phyloP scores from a whole-genome alignment of 2,888 invertebrate genomes.

The Patella depressa region DNA sequence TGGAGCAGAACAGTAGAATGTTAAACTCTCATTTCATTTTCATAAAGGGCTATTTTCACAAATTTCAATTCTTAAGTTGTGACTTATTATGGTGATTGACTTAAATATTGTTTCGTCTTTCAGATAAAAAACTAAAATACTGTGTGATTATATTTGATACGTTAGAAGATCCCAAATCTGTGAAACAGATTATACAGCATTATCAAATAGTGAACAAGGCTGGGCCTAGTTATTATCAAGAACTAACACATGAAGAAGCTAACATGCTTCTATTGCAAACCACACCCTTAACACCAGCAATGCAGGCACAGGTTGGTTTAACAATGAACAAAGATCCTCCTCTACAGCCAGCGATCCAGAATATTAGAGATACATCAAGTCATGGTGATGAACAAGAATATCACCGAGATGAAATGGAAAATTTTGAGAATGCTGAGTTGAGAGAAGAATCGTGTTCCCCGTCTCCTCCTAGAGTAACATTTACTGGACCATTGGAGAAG shows the following conservation, averaged over 20 bases:
- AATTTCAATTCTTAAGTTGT: no score
- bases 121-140: conserved; percentile 41
- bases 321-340: background rate
- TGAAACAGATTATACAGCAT: conserved; percentile 30
- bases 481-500: conserved; percentile 54
- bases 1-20: no score
- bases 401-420: background rate
- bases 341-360: background rate
- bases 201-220: conserved; percentile 28
- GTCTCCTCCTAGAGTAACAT: conserved; percentile 55
- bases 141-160: conserved; percentile 47
- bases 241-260: conserved; percentile 82
- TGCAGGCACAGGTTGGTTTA: conserved; percentile 19
- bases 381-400: conserved; percentile 3
- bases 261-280: conserved; percentile 86
- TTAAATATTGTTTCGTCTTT: no score
- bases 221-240: conserved; percentile 72
- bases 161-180: conserved; percentile 27
- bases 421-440: conserved; percentile 22
- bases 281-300: conserved; percentile 76
- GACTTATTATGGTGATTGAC: no score
- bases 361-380: background rate
- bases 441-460: conserved; percentile 36
- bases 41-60: no score
- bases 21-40: no score